These are phyloP conservation scores for Zygogramma bicolorata DNA, from an alignment of 2,888 invertebrate species.

Conservation along the genomic window DNA sequence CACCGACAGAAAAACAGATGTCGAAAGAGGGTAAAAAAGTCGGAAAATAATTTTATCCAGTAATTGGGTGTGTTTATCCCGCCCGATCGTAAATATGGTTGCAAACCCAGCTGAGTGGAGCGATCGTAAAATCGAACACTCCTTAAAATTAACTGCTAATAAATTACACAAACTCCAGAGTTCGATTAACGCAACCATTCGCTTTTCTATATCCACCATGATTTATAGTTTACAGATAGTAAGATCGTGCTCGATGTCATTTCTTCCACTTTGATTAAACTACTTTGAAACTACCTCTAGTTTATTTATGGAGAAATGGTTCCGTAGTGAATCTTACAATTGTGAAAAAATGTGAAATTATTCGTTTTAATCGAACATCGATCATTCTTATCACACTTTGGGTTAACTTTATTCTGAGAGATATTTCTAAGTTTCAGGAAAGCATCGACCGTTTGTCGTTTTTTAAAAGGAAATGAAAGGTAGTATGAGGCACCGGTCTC, in stretches of 20 bases:
- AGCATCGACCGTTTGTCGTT: too few relatives aligned
- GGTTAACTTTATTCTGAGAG: too few relatives aligned
- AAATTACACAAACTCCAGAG: constrained; percentile 58
- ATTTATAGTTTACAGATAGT: constrained; percentile 52
- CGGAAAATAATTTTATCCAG: constrained; percentile 38
- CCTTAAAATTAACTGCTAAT: constrained; percentile 66
- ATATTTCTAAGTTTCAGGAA: too few relatives aligned
- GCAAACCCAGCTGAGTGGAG: constrained; percentile 49
- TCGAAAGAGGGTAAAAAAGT: constrained; percentile 26
- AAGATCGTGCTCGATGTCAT: constrained; percentile 36
- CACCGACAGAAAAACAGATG: neutral
- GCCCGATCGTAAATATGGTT: constrained; percentile 56
- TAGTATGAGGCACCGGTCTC: too few relatives aligned
- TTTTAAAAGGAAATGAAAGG: too few relatives aligned
- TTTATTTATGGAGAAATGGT: neutral
- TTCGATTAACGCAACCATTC: constrained; percentile 41
- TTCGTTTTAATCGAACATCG: neutral
- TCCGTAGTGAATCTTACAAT: neutral
- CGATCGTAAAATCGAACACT: constrained; percentile 64
- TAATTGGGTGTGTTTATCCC: constrained; percentile 51
- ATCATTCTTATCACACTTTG: too few relatives aligned
- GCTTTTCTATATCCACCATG: constrained; percentile 53
- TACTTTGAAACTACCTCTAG: neutral
- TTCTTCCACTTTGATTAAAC: constrained; percentile 5
- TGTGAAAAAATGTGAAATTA: neutral